phyloP scores from a whole-genome alignment of 1,140 invertebrate genomes.

The Atta cephalotes region DNA sequence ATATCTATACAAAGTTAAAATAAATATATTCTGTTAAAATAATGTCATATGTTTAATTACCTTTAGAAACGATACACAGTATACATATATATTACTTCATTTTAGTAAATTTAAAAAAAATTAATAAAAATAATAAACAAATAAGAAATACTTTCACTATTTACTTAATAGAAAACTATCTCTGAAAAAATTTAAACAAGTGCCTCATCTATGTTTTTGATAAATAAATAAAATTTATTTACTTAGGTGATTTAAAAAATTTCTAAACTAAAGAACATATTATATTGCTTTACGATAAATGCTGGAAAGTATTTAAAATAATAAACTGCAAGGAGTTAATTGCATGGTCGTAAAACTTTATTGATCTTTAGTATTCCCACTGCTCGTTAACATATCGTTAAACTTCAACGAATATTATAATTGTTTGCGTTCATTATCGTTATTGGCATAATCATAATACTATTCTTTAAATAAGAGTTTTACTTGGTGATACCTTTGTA shows the following conservation, averaged over 20 bases:
- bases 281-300: constrained; percentile 10
- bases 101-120: neutral
- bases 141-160: neutral
- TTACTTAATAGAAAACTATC: neutral
- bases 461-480: neutral
- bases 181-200: neutral
- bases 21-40: neutral
- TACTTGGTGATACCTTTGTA: neutral
- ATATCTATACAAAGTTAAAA: neutral
- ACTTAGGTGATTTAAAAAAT: neutral
- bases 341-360: constrained; percentile 22
- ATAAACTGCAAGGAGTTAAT: neutral
- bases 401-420: constrained; percentile 19
- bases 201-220: neutral
- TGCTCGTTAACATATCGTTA: constrained; percentile 28
- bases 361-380: constrained; percentile 27
- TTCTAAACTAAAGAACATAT: neutral
- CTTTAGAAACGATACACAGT: neutral
- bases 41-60: neutral
- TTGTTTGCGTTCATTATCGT: constrained; percentile 12
- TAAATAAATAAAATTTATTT: neutral
- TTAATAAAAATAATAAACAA: neutral
- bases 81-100: neutral
- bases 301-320: neutral
- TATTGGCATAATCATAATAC: neutral